A percentile compares a stretch with the other conserved stretches of the same genome.
These are phyloP conservation scores for Beris chalybata DNA, from an alignment of 2,888 invertebrate genomes.

Conservation along the genomic window DNA sequence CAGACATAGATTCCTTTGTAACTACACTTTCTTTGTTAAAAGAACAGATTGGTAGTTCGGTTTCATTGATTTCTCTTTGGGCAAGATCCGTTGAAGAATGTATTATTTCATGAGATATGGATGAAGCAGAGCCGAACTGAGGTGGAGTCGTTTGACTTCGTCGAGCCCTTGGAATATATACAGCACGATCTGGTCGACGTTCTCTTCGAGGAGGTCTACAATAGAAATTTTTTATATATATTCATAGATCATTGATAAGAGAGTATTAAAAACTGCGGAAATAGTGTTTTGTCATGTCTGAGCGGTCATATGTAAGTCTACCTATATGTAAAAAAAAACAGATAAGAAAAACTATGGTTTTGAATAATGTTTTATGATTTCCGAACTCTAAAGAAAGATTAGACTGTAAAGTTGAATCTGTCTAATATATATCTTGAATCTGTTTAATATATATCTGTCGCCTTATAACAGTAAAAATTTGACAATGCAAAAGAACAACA, in stretches of 20 bases:
- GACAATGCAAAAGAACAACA: too few species aligned
- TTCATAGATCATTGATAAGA: not conserved
- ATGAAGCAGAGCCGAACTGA: conserved; percentile 21
- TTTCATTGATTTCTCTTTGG: not conserved
- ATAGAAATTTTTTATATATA: conserved; percentile 7
- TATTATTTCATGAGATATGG: conserved; percentile 15
- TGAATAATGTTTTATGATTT: too few species aligned
- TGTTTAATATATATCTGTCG: too few species aligned
- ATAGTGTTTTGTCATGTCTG: too few species aligned
- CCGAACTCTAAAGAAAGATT: too few species aligned
- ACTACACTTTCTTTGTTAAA: not conserved
- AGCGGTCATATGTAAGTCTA: too few species aligned
- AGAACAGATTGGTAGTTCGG: conserved; percentile 12
- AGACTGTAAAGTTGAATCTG: too few species aligned
- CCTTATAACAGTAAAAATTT: too few species aligned
- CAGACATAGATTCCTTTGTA: conserved; percentile 9
- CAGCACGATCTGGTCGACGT: conserved; percentile 75
- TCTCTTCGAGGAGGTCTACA: conserved; percentile 47
- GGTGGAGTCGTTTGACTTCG: conserved; percentile 58
- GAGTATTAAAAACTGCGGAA: too few species aligned
- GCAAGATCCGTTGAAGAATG: not conserved
- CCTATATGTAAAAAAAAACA: too few species aligned
- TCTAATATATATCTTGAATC: too few species aligned
- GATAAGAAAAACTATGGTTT: too few species aligned
- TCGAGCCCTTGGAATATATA: conserved; percentile 76